Base-by-base conservation (phyloP, 2,113 vertebrate species). In the Nanorana parkeri region DNA sequence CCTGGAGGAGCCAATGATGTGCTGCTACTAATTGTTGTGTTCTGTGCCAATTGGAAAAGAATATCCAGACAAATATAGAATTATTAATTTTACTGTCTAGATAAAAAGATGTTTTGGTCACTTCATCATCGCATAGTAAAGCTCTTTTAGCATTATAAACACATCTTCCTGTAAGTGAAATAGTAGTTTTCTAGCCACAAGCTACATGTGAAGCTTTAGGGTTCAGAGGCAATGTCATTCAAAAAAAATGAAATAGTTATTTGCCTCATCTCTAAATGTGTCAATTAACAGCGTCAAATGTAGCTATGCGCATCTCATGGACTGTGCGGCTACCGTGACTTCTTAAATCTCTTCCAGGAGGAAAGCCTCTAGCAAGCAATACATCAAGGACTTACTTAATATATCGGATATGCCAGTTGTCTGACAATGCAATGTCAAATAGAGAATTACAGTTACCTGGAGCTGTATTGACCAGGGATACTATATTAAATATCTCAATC, bases 361-460 rank as follows among this genome's bases (percentile, higher is more conserved):
- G 8, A 77, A 21, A 65, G 74, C 74, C 74, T 36, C 60, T 52
- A 65, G 74, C 74, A 77, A 77, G 74, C 74, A 65, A 77, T 77
- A 77, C 32, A 64, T 77, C 74, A 77, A 65, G 60, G 60, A 77
- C 58, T 77, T 67, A 67, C 64, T 67, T 77, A 77, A 77, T 77
- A 65, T 52, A 77, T 77, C 74, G 64, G 74, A 77, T 77, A 65
- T 77, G 74, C 74, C 74, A 77, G 21, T 52, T 29, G 58, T 26
- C 60, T 77, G 58, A 63, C 36, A 51, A 75, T 16, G 72, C 60
- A 64, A 77, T 77, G 74, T 77, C 58, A 65, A 51, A 64, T 77
- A 28, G 58, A 52, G 74, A 77, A 77, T 77, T 77, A 64, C 36
- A 64, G 60, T 77, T 24, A 77, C 74, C 74, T 77, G 74, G 36